phyloP scores from a whole-genome alignment of 1,140 invertebrate genomes.

The Sitodiplosis mosellana region DNA sequence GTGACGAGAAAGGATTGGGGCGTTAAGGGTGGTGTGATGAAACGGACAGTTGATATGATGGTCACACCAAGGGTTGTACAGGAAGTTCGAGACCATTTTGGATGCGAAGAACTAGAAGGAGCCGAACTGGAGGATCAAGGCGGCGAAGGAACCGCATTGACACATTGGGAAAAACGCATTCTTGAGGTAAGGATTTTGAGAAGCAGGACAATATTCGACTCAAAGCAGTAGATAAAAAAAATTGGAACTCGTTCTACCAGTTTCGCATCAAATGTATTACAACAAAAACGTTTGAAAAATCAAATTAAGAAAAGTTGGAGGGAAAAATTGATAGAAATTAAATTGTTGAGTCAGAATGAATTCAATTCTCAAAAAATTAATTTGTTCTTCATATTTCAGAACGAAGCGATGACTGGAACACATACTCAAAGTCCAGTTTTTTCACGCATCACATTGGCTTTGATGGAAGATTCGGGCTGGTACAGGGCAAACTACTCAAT shows the following conservation, averaged over 20 bases:
- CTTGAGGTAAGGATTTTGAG: slow-evolving; percentile 67
- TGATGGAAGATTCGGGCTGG: slow-evolving; percentile 98
- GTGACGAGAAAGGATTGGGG: slow-evolving; percentile 67
- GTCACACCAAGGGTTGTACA: slow-evolving; percentile 78
- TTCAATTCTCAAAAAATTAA: no score
- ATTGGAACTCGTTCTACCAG: no score
- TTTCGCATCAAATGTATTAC: no score
- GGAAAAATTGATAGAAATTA: no score
- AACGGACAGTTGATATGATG: slow-evolving; percentile 67
- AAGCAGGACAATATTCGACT: no score
- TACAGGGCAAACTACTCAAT: slow-evolving; percentile 77
- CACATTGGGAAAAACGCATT: slow-evolving; percentile 96
- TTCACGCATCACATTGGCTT: slow-evolving; percentile 83
- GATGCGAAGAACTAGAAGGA: slow-evolving; percentile 77
- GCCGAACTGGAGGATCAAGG: slow-evolving; percentile 98
- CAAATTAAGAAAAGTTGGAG: no score
- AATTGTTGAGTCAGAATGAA: no score
- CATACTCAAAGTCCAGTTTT: slow-evolving; percentile 98
- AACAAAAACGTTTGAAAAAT: no score
- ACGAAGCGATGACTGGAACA: slow-evolving; percentile 99
- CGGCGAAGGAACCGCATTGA: slow-evolving; percentile 87
- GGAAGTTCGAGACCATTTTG: slow-evolving; percentile 79
- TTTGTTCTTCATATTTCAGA: slow-evolving; percentile 53
- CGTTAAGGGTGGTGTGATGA: slow-evolving; percentile 55
- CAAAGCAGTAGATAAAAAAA: no score